A percentile compares a stretch with the other conserved stretches of the same genome.
Conservation (phyloP, 2,797 vertebrate species). For the Siniperca undulata region DNA sequence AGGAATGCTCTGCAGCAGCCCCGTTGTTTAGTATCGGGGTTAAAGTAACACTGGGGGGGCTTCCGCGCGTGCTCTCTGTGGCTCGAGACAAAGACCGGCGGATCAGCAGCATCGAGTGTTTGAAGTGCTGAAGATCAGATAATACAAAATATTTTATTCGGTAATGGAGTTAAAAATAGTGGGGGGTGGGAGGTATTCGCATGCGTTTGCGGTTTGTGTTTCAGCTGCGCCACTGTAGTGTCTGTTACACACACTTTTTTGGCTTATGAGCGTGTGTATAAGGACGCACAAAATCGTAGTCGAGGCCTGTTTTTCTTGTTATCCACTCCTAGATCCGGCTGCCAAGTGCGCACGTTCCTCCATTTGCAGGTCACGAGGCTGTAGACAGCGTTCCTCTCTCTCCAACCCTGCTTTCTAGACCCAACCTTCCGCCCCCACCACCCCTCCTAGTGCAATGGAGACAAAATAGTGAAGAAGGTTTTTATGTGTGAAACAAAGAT, state of each 20-base stretch:
- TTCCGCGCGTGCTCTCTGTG: slow-evolving; percentile 39
- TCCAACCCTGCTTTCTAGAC: neutral
- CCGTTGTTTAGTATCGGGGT: slow-evolving; percentile 63
- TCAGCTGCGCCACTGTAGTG: neutral
- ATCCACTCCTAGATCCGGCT: slow-evolving; percentile 24
- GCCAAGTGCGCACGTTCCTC: slow-evolving; percentile 51
- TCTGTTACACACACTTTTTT: neutral
- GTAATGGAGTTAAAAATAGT: slow-evolving; percentile 16
- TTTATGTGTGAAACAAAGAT: slow-evolving; percentile 18
- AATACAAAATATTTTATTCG: slow-evolving; percentile 15
- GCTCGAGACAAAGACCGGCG: slow-evolving; percentile 24
- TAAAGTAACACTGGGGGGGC: slow-evolving; percentile 63
- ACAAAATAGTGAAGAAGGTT: neutral
- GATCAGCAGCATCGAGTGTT: slow-evolving; percentile 23
- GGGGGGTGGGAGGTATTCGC: slow-evolving; percentile 24
- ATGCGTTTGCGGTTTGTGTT: neutral
- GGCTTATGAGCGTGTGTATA: neutral
- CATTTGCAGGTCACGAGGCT: slow-evolving; percentile 64
- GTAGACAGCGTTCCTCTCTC: neutral
- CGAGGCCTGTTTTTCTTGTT: slow-evolving; percentile 74
- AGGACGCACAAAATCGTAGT: neutral
- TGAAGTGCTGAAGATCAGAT: slow-evolving; percentile 52
- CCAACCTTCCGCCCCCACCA: neutral
- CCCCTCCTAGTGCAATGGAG: neutral
- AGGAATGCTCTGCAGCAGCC: slow-evolving; percentile 65